Percentiles rank a stretch among this genome's conserved stretches.
These are phyloP conservation scores for Andrena marginata DNA, from an alignment of 2,888 invertebrate genomes.

Conservation along the genomic window DNA sequence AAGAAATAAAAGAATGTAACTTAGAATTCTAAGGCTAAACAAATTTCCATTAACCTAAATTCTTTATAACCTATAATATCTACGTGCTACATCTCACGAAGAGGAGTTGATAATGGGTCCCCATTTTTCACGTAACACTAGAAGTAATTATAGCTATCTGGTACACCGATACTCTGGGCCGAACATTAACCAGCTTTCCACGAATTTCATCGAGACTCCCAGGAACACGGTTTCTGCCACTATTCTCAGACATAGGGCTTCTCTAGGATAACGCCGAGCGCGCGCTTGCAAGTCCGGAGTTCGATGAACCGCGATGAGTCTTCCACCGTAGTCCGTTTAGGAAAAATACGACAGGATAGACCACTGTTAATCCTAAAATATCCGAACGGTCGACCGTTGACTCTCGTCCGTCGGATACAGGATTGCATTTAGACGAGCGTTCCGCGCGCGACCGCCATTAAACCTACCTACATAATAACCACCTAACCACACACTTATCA, in stretches of 20 bases:
- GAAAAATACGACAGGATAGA: conserved; percentile 62
- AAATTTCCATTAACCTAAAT: too few species aligned
- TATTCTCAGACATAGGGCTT: conserved; percentile 52
- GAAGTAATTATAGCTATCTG: too few species aligned
- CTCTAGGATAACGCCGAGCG: conserved; percentile 49
- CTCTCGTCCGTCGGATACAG: conserved; percentile 36
- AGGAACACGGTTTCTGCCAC: conserved; percentile 53
- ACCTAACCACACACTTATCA: not conserved
- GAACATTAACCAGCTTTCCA: conserved; percentile 35
- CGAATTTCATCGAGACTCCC: conserved; percentile 56
- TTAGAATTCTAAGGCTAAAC: too few species aligned
- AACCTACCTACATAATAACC: not conserved
- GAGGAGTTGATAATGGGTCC: too few species aligned
- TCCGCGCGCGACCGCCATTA: not conserved
- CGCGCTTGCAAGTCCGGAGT: conserved; percentile 29
- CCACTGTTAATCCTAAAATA: conserved; percentile 61
- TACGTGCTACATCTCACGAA: too few species aligned
- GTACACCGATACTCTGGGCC: not conserved
- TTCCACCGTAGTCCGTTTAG: conserved; percentile 37
- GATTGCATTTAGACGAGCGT: conserved; percentile 2
- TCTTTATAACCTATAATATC: too few species aligned
- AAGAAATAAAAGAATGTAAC: too few species aligned
- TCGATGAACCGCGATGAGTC: conserved; percentile 61
- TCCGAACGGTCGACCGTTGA: conserved; percentile 35
- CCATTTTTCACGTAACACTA: too few species aligned